Conservation (phyloP, 2,888 invertebrate species). For the Eudasyphora cyanicolor region DNA sequence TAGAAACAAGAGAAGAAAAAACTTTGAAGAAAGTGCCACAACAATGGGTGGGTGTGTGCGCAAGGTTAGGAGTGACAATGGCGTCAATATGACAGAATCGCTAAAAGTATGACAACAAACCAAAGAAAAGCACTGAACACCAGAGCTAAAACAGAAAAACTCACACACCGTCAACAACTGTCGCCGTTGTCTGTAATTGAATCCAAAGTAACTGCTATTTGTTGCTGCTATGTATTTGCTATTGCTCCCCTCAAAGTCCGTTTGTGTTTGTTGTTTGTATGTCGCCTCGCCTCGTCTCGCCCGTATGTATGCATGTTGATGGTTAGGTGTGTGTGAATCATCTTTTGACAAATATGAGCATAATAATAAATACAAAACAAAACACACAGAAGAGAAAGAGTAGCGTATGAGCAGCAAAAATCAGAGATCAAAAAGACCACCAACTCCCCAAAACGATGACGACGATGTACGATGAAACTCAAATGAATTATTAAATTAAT, state of each 20-base stretch:
- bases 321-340: constrained; percentile 42
- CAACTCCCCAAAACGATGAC: constrained; percentile 23
- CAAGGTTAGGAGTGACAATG: constrained; percentile 43
- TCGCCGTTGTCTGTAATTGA: not conserved
- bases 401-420: not conserved
- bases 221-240: constrained; percentile 28
- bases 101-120: constrained; percentile 37
- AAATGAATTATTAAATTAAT: not conserved
- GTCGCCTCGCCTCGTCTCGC: no score
- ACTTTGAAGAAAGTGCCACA: constrained; percentile 14
- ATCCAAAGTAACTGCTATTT: not conserved
- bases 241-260: not conserved
- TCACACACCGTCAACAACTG: not conserved
- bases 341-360: constrained; percentile 49
- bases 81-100: constrained; percentile 24
- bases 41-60: constrained; percentile 42
- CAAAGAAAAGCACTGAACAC: not conserved
- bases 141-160: not conserved
- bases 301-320: constrained; percentile 10
- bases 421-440: not conserved
- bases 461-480: not conserved
- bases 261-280: not conserved
- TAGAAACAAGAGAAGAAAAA: not conserved
- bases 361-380: constrained; percentile 29
- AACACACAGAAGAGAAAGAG: constrained; percentile 17